A percentile compares a stretch with the other conserved stretches of the same genome.
Conservation (phyloP, 1,140 invertebrate species). For the Lethocerus indicus region DNA sequence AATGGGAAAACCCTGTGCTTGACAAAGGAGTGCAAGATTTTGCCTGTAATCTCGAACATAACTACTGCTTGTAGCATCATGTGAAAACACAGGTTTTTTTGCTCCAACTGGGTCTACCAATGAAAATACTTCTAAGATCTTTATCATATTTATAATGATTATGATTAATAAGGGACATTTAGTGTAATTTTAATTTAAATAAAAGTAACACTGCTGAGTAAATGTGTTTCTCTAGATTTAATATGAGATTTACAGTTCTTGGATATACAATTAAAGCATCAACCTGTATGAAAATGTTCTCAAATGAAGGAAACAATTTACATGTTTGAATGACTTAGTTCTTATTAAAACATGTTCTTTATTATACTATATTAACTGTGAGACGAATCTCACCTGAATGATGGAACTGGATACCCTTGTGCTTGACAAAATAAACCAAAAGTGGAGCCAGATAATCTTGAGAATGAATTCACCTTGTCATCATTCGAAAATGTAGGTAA, state of each 20-base stretch:
- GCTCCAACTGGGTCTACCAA: constrained; percentile 28
- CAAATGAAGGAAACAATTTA: constrained; percentile 41
- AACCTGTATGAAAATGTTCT: constrained; percentile 18
- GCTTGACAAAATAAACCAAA: constrained; percentile 39
- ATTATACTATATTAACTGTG: constrained; percentile 3
- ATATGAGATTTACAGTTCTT: constrained; percentile 54
- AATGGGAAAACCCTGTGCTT: constrained; percentile 42
- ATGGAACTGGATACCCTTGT: constrained; percentile 38
- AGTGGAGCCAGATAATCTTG: constrained; percentile 21
- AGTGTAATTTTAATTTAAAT: too few relatives aligned
- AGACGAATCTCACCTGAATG: constrained; percentile 26
- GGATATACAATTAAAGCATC: constrained; percentile 26
- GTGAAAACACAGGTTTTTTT: constrained; percentile 40
- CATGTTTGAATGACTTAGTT: constrained; percentile 54
- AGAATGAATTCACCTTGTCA: constrained; percentile 19
- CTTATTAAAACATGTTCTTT: constrained; percentile 16
- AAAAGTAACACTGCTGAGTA: too few relatives aligned
- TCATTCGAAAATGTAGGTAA: constrained; percentile 45
- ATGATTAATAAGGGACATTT: too few relatives aligned
- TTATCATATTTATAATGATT: too few relatives aligned
- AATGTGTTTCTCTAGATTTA: constrained; percentile 47
- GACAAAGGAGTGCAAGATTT: constrained; percentile 37
- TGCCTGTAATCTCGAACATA: too few relatives aligned
- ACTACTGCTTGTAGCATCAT: too few relatives aligned
- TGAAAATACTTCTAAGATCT: too few relatives aligned